These are phyloP conservation scores for Echinarachnius parma DNA, from an alignment of 53 echinoderm and acorn worm species.

Conservation along the genomic window DNA sequence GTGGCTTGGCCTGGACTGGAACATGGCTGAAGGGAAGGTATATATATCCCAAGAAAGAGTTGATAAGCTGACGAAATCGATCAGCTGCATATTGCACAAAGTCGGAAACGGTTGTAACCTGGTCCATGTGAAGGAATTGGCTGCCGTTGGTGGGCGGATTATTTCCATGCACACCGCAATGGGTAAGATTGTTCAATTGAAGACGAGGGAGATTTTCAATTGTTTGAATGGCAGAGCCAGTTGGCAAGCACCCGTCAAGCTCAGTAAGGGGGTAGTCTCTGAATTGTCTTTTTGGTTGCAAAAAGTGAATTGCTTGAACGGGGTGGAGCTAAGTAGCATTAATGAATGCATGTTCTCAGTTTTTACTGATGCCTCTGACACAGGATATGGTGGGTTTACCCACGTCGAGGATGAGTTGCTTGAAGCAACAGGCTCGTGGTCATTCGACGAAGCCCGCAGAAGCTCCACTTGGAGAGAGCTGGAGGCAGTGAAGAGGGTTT, in stretches of 20 bases:
- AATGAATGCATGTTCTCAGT: neutral
- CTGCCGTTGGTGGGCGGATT: slow-evolving; percentile 14
- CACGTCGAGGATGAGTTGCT: slow-evolving; percentile 2
- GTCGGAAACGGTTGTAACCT: neutral
- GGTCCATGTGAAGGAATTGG: slow-evolving; percentile 7
- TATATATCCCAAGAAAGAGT: slow-evolving; percentile 8
- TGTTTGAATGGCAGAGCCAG: slow-evolving; percentile 22
- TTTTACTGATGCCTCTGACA: slow-evolving; percentile 32
- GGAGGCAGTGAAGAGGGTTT: slow-evolving; percentile 22
- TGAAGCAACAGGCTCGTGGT: slow-evolving; percentile 15
- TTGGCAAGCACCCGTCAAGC: slow-evolving; percentile 17
- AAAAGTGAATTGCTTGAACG: slow-evolving; percentile 15
- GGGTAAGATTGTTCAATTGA: slow-evolving; percentile 22
- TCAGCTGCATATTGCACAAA: neutral
- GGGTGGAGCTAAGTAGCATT: neutral
- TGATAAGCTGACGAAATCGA: neutral
- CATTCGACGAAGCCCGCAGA: slow-evolving; percentile 13
- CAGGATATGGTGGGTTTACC: slow-evolving; percentile 19
- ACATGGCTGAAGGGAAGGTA: slow-evolving; percentile 5
- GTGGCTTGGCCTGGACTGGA: slow-evolving; percentile 35
- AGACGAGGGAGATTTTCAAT: slow-evolving; percentile 26
- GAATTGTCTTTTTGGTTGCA: slow-evolving; percentile 33
- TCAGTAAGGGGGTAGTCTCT: neutral
- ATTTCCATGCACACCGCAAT: slow-evolving; percentile 32
- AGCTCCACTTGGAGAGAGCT: slow-evolving; percentile 51